Evolutionary conservation across 1,140 invertebrate species (phyloP).

Genomic region (Latrodectus geometricus): DNA sequence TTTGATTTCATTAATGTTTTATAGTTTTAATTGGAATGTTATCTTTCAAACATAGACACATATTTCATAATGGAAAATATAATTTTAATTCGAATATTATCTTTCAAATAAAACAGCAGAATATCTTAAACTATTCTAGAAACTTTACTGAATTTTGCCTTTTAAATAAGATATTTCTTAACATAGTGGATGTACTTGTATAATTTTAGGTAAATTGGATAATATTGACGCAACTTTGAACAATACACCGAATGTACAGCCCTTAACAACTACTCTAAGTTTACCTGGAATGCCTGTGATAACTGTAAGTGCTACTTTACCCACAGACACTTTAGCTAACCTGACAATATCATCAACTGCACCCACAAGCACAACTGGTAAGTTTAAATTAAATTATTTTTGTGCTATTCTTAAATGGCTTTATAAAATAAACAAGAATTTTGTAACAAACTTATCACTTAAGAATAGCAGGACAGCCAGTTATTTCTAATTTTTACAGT

Average conservation of each 20-base stretch:
- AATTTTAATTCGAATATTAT: too few species aligned
- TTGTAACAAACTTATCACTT: too few species aligned
- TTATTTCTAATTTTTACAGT: too few species aligned
- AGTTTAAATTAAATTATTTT: neutral
- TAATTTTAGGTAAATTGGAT: constrained; percentile 7
- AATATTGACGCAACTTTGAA: constrained; percentile 54
- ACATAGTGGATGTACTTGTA: neutral
- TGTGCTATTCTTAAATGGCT: too few species aligned
- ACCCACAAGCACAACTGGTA: constrained; percentile 32
- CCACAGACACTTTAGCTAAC: constrained; percentile 57
- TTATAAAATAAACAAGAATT: too few species aligned
- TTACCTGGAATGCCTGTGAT: constrained; percentile 84
- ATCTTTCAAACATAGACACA: too few species aligned
- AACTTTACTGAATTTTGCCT: neutral
- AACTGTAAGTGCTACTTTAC: constrained; percentile 80
- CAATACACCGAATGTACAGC: constrained; percentile 35
- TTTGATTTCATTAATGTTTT: too few species aligned
- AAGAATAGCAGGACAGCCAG: too few species aligned
- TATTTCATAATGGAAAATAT: too few species aligned
- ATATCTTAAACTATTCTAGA: too few species aligned
- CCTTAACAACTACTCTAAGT: constrained; percentile 78
- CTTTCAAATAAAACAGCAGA: too few species aligned
- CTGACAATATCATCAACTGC: constrained; percentile 18
- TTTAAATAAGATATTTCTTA: neutral
- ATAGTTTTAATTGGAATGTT: too few species aligned